Base-by-base conservation (phyloP, 2,888 invertebrate genomes). In the Smittia aterrima region DNA sequence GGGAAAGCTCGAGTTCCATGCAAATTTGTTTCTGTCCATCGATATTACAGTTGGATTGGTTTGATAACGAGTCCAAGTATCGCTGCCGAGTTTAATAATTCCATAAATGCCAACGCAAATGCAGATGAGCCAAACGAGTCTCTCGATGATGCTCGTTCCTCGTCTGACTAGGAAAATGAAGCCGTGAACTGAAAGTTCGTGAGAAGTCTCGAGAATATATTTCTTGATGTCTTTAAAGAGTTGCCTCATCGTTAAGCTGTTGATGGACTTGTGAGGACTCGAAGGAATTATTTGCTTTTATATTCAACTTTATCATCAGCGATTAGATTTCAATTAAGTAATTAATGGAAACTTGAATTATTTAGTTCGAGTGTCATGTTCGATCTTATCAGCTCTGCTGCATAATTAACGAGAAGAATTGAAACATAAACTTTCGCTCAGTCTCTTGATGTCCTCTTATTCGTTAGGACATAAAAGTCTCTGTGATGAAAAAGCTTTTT, bases 1-100 rank as follows among this genome's bases (percentile, higher is more conserved):
- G 0, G 91, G 91, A 77, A 90, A 90, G 0, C 88, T 87, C 1
- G 91, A 89, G 78, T 88, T 89, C 90, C 90, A 90, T 0, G 88
- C 86, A 76, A 88, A 87, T 84, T 89, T 87, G 79, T 90, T 89
- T 1, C 90, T 84, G 80, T 90, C 90, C 88, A 90, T 90, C 20
- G 90, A 89, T 38, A 90, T 87, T 3, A 90, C 90, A 54, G 89
- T 89, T 1, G 90, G 90, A 4, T 89, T 90, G 54, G 87, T 88
- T 80, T 87, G 88, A 79, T 89, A 90, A 25, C 90, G 85, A 6
- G 82, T 80, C 87, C 90, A 87, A 6, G 89, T 90, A 62, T 86
- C 83, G 75, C 82, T 81, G 24, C 90, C 89, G 47, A 88, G 81
- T 77, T 84, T 85, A 20, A 86, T 79, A 7, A 87, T 84, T 1